A percentile compares a stretch with the other conserved stretches of the same genome.
These are phyloP conservation scores for Calephelis virginiensis DNA, from an alignment of 1,140 invertebrate genomes.

Conservation along the genomic window DNA sequence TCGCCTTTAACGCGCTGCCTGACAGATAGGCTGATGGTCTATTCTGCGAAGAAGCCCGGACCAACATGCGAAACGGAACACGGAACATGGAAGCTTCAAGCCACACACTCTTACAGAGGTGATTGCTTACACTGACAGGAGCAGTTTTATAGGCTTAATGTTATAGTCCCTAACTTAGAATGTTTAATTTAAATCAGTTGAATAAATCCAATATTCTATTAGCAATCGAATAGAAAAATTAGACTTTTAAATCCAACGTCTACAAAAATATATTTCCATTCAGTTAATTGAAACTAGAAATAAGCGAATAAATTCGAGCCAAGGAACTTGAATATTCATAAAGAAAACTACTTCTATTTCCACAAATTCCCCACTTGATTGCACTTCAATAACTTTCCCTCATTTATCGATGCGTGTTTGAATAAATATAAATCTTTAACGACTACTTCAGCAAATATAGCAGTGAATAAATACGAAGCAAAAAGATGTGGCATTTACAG, in stretches of 20 bases:
- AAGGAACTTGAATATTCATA: constrained; percentile 2
- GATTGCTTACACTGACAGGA: too few relatives aligned
- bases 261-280: constrained; percentile 1
- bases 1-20: too few relatives aligned
- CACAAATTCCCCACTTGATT: constrained; percentile 9
- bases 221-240: background rate
- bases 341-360: constrained; percentile 14
- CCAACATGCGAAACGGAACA: too few relatives aligned
- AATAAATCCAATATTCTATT: too few relatives aligned
- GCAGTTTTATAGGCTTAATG: too few relatives aligned
- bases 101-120: too few relatives aligned
- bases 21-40: too few relatives aligned
- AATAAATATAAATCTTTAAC: constrained; percentile 13
- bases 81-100: too few relatives aligned
- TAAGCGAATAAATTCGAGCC: constrained; percentile 2
- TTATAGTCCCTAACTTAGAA: too few relatives aligned
- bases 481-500: constrained; percentile 6
- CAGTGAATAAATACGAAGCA: background rate
- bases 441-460: background rate
- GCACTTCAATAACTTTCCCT: constrained; percentile 7
- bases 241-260: constrained; percentile 5
- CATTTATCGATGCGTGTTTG: constrained; percentile 14
- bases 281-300: constrained; percentile 2
- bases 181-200: too few relatives aligned
- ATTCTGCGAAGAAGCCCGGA: too few relatives aligned